Evolutionary conservation across 2,888 invertebrate species (phyloP), one percentile per base, ranked within the genome.

Genomic region (Dioctria linearis): DNA sequence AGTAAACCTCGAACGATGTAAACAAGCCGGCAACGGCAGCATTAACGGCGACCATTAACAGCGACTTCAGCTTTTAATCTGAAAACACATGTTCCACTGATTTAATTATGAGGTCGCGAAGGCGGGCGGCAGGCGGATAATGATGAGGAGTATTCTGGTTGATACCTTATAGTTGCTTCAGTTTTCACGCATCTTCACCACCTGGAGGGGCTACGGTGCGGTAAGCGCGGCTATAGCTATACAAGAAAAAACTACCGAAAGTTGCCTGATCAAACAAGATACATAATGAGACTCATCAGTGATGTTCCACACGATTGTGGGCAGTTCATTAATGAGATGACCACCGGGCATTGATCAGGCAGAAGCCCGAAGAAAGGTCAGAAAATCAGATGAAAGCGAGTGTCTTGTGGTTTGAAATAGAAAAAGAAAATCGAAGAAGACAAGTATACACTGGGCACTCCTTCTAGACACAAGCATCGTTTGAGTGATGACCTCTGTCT

Each of bases 251-350:
- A 54, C 71, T 40, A 51, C 71, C 61, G 75, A 75, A 75, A 61
- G 75, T 61, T 42, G 43, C 59, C 75, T 42, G 75, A 57, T 75
- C 61, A 75, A 61, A 75, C 75, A 75, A 75, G 59, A 43, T 11
- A 43, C 75, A 61, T 75, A 75, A 75, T 75, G 75, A 75, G 75
- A 43, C 75, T 59, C 59, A 61, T 75, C 75, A 71, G 75, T 51
- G 75, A 59, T 61, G n/a, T 25, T 37, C 75, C 75, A 13, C 57
- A 9, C 43, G 75, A 43, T 59, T 75, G 75, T 75, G 75, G 75
- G 73, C 39, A 73, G 75, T 25, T 75, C 75, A 25, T 75, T 75
- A 75, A 75, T 75, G 59, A 75, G 75, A 51, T 61, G 75, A 61
- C 75, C 75, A 75, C 59, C 9, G 51, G 75, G 25, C 75, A 59